Percentiles rank a stretch among this genome's conserved stretches.
Evolutionary conservation across 1,140 invertebrate species (phyloP).

Genomic region (Hypsibius dujardini): DNA sequence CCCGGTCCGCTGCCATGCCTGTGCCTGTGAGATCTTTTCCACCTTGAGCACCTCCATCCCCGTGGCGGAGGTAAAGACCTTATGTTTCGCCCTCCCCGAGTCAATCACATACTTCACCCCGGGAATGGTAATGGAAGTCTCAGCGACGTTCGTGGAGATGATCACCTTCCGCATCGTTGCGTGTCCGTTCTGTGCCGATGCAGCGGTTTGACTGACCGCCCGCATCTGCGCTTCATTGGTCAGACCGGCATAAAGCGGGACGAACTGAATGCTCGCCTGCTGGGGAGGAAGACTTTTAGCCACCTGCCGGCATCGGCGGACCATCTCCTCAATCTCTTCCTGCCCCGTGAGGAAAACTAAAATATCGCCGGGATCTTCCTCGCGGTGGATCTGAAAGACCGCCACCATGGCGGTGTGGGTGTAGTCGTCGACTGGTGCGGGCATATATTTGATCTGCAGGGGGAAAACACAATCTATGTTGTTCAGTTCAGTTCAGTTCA

Average conservation of each 20-base stretch:
- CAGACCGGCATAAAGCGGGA: conserved; percentile 19
- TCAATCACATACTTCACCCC: conserved; percentile 87
- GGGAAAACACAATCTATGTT: too few species aligned
- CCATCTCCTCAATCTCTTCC: conserved; percentile 72
- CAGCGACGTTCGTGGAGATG: conserved; percentile 91
- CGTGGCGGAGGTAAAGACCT: conserved; percentile 58
- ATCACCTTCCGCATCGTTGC: conserved; percentile 65
- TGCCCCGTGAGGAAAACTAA: conserved; percentile 94
- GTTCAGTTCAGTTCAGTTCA: too few species aligned
- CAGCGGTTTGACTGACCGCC: conserved; percentile 18
- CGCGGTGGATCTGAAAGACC: conserved; percentile 68
- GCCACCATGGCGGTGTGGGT: conserved; percentile 53
- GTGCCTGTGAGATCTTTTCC: conserved; percentile 65
- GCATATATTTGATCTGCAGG: conserved; percentile 51
- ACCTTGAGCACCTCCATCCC: conserved; percentile 69
- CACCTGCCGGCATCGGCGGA: conserved; percentile 25
- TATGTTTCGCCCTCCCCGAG: conserved; percentile 75
- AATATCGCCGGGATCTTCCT: conserved; percentile 49
- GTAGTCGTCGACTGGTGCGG: conserved; percentile 63
- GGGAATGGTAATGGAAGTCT: conserved; percentile 85
- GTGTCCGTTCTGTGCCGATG: neutral
- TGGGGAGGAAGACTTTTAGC: conserved; percentile 16
- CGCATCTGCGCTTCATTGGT: conserved; percentile 22
- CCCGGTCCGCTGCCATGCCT: conserved; percentile 75
- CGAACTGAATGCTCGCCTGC: neutral